A percentile compares a stretch with the other conserved stretches of the same genome.
Conservation (phyloP, 2,888 invertebrate species). For the Napeogenes sylphis region DNA sequence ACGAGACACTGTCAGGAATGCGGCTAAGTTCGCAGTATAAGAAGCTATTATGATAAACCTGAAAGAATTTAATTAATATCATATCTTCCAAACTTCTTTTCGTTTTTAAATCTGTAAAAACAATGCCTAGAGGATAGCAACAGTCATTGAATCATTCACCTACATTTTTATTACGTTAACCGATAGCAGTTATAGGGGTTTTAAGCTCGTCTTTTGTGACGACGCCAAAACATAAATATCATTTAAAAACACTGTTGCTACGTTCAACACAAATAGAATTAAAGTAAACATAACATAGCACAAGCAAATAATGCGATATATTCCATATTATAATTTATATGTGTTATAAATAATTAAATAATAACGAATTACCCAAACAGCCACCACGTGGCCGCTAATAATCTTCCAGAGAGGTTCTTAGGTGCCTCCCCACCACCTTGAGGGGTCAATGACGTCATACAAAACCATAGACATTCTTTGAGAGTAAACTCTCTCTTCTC, state of each 20-base stretch:
- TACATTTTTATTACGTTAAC: background rate
- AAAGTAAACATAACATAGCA: background rate
- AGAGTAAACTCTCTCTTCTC: slow-evolving; percentile 96
- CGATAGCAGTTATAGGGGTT: background rate
- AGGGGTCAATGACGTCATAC: slow-evolving; percentile 98
- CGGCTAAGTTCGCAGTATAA: slow-evolving; percentile 98
- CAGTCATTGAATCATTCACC: background rate
- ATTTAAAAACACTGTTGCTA: background rate
- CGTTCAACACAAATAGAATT: background rate
- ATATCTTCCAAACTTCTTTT: no score
- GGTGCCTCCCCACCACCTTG: slow-evolving; percentile 97
- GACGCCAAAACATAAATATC: background rate
- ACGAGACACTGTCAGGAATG: slow-evolving; percentile 95
- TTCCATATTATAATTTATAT: no score
- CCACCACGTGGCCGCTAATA: slow-evolving; percentile 99
- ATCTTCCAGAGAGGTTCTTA: slow-evolving; percentile 94
- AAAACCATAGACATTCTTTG: slow-evolving; percentile 99
- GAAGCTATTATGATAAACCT: slow-evolving; percentile 98
- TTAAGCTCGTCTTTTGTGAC: background rate
- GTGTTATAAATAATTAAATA: background rate
- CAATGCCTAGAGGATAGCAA: background rate
- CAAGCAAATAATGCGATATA: no score
- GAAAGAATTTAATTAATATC: slow-evolving; percentile 11
- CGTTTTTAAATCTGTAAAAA: no score
- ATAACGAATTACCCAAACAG: slow-evolving; percentile 84